A percentile compares a stretch with the other conserved stretches of the same genome.
Evolutionary conservation across 2,888 invertebrate genomes (phyloP).

Genomic region (Linnaemya vulpina): DNA sequence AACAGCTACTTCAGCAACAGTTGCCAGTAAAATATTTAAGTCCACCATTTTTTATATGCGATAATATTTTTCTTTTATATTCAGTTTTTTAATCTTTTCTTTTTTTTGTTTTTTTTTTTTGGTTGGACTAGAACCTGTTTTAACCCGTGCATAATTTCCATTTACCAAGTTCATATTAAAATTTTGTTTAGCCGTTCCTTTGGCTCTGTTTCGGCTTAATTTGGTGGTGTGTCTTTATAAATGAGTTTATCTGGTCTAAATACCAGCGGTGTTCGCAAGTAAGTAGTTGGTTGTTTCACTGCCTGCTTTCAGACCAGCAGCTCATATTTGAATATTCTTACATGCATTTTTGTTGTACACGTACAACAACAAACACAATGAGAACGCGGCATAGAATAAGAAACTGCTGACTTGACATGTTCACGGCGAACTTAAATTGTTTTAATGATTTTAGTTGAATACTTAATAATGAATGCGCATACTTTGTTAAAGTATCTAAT

Average conservation of each 20-base stretch:
- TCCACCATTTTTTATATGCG: constrained; percentile 57
- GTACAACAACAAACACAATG: not conserved
- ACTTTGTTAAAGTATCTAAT: constrained; percentile 57
- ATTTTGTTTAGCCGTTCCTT: constrained; percentile 37
- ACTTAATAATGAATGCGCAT: constrained; percentile 39
- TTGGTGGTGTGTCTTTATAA: constrained; percentile 52
- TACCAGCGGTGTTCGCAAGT: constrained; percentile 22
- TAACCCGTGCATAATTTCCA: constrained; percentile 52
- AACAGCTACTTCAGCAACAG: constrained; percentile 49
- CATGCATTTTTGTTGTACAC: not conserved
- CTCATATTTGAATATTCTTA: constrained; percentile 52
- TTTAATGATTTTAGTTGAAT: constrained; percentile 58
- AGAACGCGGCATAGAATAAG: not conserved
- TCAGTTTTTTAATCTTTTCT: constrained; percentile 9
- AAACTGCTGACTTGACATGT: constrained; percentile 36
- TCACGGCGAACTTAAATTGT: constrained; percentile 62
- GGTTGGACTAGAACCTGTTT: constrained; percentile 68
- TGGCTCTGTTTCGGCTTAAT: constrained; percentile 52
- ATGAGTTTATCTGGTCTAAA: constrained; percentile 51
- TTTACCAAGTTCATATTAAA: constrained; percentile 52
- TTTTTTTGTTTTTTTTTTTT: constrained; percentile 20
- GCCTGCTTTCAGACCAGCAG: constrained; percentile 6
- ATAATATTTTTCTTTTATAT: constrained; percentile 30
- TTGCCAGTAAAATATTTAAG: constrained; percentile 33
- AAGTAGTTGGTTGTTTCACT: constrained; percentile 6